Base-by-base conservation (phyloP, 2,113 vertebrate species). In the Amphiprion percula region DNA sequence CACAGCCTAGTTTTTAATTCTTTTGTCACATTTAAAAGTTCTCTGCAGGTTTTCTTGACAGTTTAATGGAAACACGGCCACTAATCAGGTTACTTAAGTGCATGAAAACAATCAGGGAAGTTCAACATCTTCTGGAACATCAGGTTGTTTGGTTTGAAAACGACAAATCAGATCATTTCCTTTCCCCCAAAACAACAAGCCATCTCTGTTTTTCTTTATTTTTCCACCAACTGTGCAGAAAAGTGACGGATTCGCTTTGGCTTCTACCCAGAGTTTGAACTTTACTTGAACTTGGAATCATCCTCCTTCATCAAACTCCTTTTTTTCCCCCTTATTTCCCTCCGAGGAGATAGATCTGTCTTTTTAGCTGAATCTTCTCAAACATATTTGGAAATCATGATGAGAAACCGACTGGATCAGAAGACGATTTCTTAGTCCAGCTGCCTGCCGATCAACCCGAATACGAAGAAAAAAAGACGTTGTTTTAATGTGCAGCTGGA, bases 71-170 rank as follows among this genome's bases (percentile, higher is more conserved):
- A 37, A 37, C 33, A 37, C 33, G 8, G 3, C 30, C 4, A 4
- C 30, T 30, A 30, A 39, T 50, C 23, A 33, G 69, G 58, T 53
- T 61, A 37, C 47, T 73, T 73, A 53, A 73, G 21, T 53, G 70
- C 70, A 63, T 73, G 70, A 73, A 63, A 63, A 21, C 5, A 23
- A 14, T 30, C 30, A 30, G 30, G 30, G 30, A 4, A 30, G 30
- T 30, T 37, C 2, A 59, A 24, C 21, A 7, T 33, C 23, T 4
- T 10, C 9, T 17, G 56, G 26, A 50, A 0, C 16, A 19, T 46
- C 37, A 30, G 9, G 52, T 0, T 39, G 17, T 46, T 23, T 37
- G 33, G 12, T 26, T 26, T 50, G 2, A 23, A 5, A n/a, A 28
- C 8, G 19, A 12, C 17, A 30, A 15, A 10, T 64, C 26, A 23